A percentile compares a stretch with the other conserved stretches of the same genome.
Conservation (phyloP, 2,113 vertebrate genomes). For the Melanocharis versteri region DNA sequence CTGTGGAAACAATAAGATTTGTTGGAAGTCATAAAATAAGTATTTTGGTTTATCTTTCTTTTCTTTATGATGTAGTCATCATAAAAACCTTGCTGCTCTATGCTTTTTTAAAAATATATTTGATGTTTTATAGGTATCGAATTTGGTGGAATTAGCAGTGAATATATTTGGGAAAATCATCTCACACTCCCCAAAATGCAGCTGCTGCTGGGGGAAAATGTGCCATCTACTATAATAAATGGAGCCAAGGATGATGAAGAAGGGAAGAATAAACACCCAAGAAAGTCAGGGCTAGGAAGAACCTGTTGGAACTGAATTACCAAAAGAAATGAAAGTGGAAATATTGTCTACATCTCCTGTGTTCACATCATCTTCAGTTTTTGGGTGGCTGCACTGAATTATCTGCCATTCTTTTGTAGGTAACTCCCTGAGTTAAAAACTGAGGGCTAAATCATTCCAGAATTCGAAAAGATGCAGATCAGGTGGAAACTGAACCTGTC, state of each 20-base stretch:
- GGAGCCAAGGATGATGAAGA: not conserved
- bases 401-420: not conserved
- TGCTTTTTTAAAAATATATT: not conserved
- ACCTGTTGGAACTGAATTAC: not conserved
- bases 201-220: not conserved
- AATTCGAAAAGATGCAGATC: not conserved
- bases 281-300: not conserved
- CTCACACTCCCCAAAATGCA: not conserved
- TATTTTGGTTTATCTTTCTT: not conserved
- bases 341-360: not conserved
- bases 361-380: not conserved
- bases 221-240: not conserved
- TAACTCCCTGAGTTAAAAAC: not conserved
- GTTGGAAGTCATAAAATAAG: not conserved
- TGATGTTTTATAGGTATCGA: not conserved
- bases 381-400: not conserved
- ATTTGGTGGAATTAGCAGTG: not conserved
- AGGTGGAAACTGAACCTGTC: not conserved
- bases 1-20: not conserved
- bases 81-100: not conserved
- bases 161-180: not conserved
- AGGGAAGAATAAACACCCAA: not conserved
- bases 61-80: not conserved
- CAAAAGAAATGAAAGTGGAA: not conserved
- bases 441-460: not conserved